These are phyloP conservation scores for Leptinotarsa lineolata DNA, from an alignment of 1,140 invertebrate genomes.

Conservation along the genomic window DNA sequence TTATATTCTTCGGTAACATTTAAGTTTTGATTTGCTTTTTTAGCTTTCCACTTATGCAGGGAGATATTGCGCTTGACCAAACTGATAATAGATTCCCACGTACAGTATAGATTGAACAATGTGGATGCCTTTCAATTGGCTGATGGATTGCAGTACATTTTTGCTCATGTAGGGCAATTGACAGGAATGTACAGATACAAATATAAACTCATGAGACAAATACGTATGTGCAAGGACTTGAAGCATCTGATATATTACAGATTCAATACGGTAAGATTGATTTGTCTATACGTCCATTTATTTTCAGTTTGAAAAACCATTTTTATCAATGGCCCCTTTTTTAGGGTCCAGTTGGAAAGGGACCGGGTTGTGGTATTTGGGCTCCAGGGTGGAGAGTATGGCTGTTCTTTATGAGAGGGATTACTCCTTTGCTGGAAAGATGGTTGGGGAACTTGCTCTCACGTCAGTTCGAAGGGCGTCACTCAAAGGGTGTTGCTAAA, in stretches of 20 bases:
- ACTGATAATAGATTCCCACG: conserved; percentile 97
- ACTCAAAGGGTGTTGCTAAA: conserved; percentile 98
- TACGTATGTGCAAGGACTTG: conserved; percentile 99
- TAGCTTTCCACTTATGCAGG: conserved; percentile 97
- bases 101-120: conserved; percentile 98
- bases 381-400: conserved; percentile 99
- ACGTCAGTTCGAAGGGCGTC: conserved; percentile 97
- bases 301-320: too few relatives aligned
- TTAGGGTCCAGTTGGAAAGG: conserved; percentile 95
- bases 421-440: conserved; percentile 94
- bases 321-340: conserved; percentile 31
- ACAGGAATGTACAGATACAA: conserved; percentile 99
- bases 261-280: conserved; percentile 89
- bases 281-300: too few relatives aligned
- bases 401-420: conserved; percentile 99
- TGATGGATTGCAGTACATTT: conserved; percentile 99
- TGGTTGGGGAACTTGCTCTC: conserved; percentile 98
- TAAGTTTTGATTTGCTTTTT: conserved; percentile 32
- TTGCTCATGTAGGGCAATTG: conserved; percentile 98
- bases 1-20: too few relatives aligned
- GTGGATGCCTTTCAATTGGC: conserved; percentile 98
- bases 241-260: conserved; percentile 99
- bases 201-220: conserved; percentile 99
- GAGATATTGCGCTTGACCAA: conserved; percentile 98
- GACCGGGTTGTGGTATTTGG: conserved; percentile 99